These are phyloP conservation scores for Sebastes glaucus DNA, from an alignment of 2,797 vertebrate species.

Conservation along the genomic window DNA sequence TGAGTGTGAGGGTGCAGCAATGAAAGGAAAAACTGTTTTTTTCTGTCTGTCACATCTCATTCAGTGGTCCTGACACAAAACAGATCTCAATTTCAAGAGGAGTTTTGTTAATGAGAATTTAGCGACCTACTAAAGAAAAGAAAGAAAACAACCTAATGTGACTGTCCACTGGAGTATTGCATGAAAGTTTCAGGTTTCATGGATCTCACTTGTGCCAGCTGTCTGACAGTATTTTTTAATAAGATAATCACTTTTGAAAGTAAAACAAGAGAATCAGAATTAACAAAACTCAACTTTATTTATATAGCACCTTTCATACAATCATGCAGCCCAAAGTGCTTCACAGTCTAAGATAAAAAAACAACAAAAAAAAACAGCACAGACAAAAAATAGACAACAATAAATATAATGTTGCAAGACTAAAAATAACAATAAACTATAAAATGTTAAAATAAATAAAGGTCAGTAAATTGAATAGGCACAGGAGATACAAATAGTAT, in stretches of 20 bases:
- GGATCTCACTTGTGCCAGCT: not conserved
- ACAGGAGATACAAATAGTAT: too few relatives aligned
- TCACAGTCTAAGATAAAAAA: too few relatives aligned
- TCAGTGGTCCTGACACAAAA: not conserved
- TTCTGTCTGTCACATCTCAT: slow-evolving; percentile 4
- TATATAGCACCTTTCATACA: too few relatives aligned
- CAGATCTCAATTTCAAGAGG: slow-evolving; percentile 5
- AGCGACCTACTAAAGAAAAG: not conserved
- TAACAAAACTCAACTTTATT: too few relatives aligned
- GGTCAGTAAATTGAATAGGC: too few relatives aligned
- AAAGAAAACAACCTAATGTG: not conserved
- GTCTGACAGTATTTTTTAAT: not conserved
- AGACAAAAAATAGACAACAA: not conserved
- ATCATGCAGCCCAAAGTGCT: too few relatives aligned
- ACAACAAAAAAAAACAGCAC: too few relatives aligned
- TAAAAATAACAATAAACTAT: too few relatives aligned
- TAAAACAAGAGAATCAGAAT: not conserved
- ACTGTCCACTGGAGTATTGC: not conserved
- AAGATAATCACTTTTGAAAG: not conserved
- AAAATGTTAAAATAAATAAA: too few relatives aligned
- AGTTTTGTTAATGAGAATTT: not conserved
- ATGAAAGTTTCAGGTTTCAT: not conserved
- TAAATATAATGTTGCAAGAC: not conserved
- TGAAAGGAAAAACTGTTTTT: slow-evolving; percentile 12
- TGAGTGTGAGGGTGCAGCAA: slow-evolving; percentile 35